These are phyloP conservation scores for Tretioscincus oriximinensis DNA, from an alignment of 2,113 vertebrate genomes.

Conservation along the genomic window DNA sequence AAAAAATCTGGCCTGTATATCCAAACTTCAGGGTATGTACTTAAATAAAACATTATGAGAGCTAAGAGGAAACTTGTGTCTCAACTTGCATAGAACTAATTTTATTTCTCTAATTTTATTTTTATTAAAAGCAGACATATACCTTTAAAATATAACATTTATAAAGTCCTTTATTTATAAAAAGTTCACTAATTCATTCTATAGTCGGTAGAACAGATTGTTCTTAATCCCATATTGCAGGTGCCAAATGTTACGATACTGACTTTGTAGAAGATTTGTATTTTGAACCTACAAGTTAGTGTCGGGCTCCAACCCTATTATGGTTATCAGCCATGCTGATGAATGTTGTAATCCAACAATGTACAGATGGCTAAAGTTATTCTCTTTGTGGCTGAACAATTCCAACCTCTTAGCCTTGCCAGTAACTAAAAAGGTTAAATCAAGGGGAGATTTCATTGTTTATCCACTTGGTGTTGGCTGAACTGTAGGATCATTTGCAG, in stretches of 20 bases:
- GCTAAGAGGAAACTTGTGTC: conserved; percentile 59
- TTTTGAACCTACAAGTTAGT: background rate
- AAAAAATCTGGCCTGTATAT: conserved; percentile 49
- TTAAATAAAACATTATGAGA: conserved; percentile 62
- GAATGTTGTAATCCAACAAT: too few species aligned
- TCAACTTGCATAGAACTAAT: conserved; percentile 50
- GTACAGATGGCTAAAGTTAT: too few species aligned
- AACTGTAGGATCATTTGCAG: too few species aligned
- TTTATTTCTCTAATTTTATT: background rate
- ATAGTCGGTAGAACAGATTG: background rate
- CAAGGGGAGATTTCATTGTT: too few species aligned
- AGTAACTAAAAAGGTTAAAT: background rate
- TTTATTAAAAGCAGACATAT: background rate
- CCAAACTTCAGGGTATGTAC: conserved; percentile 37
- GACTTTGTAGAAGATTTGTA: background rate
- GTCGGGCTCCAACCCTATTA: too few species aligned
- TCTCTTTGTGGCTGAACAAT: too few species aligned
- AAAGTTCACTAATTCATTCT: background rate
- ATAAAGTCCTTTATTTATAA: conserved; percentile 3
- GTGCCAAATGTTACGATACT: background rate
- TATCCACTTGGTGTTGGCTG: too few species aligned
- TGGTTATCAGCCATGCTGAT: too few species aligned
- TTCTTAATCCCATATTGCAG: background rate
- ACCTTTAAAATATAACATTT: background rate
- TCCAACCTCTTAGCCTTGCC: background rate